Conservation (phyloP, 2,797 vertebrate genomes). For the Petrocephalus schoutedeni region DNA sequence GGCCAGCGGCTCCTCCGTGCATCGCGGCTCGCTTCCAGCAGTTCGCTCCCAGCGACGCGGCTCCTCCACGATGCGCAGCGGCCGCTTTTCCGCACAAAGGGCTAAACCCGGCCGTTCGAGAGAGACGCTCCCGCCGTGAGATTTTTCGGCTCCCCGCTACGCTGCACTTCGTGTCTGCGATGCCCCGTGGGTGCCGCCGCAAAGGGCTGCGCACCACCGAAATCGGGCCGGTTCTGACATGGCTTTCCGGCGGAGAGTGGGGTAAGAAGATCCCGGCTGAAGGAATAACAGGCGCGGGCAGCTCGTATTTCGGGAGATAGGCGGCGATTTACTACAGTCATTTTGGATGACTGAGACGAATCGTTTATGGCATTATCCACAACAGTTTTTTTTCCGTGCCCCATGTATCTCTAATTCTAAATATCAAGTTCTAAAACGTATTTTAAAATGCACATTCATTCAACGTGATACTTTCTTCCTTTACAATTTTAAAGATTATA, state of each 20-base stretch:
- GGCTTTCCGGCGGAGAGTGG: conserved; percentile 46
- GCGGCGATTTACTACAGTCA: neutral
- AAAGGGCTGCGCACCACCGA: conserved; percentile 36
- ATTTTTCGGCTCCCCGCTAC: neutral
- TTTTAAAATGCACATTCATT: neutral
- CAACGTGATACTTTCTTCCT: neutral
- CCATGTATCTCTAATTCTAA: neutral
- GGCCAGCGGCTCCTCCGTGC: neutral
- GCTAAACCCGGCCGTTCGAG: neutral
- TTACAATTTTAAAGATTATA: neutral
- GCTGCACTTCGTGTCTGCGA: conserved; percentile 34
- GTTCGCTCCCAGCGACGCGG: too few relatives aligned
- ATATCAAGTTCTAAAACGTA: neutral
- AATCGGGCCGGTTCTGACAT: conserved; percentile 43
- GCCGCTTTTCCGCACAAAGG: neutral
- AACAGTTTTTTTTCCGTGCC: neutral
- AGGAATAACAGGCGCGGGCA: neutral
- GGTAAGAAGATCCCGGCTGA: conserved; percentile 37
- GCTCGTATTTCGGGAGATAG: neutral
- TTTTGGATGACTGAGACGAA: neutral
- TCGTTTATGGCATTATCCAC: neutral
- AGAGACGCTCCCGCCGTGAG: neutral
- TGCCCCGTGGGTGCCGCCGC: conserved; percentile 39
- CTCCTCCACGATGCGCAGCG: neutral
- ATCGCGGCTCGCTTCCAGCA: neutral